Evolutionary conservation across 2,113 vertebrate genomes (phyloP).

Genomic region (Coryphaenoides rupestris): DNA sequence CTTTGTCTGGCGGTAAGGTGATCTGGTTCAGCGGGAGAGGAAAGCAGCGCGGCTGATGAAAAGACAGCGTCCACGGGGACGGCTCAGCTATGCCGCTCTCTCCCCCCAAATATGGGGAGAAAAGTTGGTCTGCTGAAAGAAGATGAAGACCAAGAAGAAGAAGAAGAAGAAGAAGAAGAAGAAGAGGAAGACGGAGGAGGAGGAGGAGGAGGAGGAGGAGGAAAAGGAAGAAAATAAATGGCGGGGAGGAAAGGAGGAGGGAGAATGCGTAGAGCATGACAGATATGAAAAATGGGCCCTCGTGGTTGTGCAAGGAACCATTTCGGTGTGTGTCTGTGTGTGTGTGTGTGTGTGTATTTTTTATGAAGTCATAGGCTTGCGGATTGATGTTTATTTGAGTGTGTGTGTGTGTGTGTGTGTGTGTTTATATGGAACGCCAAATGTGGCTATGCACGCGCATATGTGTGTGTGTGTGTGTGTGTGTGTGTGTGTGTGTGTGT

Average conservation of each 20-base stretch:
- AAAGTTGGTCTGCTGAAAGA: slow-evolving; percentile 43
- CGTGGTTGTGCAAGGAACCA: slow-evolving; percentile 53
- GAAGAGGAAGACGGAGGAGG: background rate
- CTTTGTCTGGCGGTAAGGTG: slow-evolving; percentile 54
- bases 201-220: background rate
- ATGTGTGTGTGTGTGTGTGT: slow-evolving; percentile 4
- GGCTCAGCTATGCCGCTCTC: slow-evolving; percentile 57
- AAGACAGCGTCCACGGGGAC: slow-evolving; percentile 67
- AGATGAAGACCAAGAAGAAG: background rate
- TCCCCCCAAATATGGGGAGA: slow-evolving; percentile 69
- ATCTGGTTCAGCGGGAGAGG: slow-evolving; percentile 62
- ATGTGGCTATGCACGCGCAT: no score
- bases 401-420: slow-evolving; percentile 35
- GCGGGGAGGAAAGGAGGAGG: background rate
- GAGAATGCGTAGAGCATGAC: slow-evolving; percentile 53
- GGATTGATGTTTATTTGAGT: slow-evolving; percentile 3
- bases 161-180: slow-evolving; percentile 10
- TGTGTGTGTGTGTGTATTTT: background rate
- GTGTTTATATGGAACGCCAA: no score
- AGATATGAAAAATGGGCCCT: slow-evolving; percentile 67
- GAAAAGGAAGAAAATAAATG: background rate
- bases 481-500: slow-evolving; percentile 4
- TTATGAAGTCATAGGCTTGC: no score
- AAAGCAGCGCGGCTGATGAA: slow-evolving; percentile 61
- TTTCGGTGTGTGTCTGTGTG: slow-evolving; percentile 38